Evolutionary conservation across 2,888 invertebrate genomes (phyloP).

Genomic region (Caenorhabditis parvicauda): DNA sequence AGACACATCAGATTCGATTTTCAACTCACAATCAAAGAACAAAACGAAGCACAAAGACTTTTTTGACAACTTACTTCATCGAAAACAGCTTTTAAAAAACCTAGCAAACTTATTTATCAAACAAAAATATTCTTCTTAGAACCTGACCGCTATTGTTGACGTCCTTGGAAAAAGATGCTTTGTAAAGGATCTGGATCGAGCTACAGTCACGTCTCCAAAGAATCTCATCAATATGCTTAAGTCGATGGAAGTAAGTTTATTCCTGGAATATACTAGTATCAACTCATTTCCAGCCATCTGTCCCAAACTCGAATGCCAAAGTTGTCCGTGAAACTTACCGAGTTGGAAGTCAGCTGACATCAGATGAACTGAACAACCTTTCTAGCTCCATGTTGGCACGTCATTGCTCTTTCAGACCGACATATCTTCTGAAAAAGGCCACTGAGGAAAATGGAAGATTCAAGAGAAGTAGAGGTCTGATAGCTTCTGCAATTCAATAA

Average conservation of each 20-base stretch:
- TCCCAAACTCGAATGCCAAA: slow-evolving; percentile 46
- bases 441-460: slow-evolving; percentile 12
- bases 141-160: slow-evolving; percentile 78
- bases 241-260: slow-evolving; percentile 71
- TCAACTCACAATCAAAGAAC: no score
- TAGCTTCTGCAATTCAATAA: not conserved
- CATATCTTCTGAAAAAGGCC: slow-evolving; percentile 39
- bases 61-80: not conserved
- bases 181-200: slow-evolving; percentile 78
- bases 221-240: slow-evolving; percentile 73
- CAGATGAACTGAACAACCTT: slow-evolving; percentile 33
- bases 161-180: slow-evolving; percentile 78
- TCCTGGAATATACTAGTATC: not conserved
- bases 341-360: slow-evolving; percentile 43
- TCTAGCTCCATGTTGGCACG: slow-evolving; percentile 45
- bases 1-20: no score
- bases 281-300: slow-evolving; percentile 10
- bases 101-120: not conserved
- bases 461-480: not conserved
- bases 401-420: slow-evolving; percentile 47
- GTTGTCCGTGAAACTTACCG: slow-evolving; percentile 55
- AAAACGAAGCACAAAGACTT: no score
- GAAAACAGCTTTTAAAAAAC: not conserved
- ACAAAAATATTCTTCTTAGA: slow-evolving; percentile 65
- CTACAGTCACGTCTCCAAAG: slow-evolving; percentile 31